Base-by-base conservation (phyloP, 1,140 invertebrate genomes). In the Nebria ingens region DNA sequence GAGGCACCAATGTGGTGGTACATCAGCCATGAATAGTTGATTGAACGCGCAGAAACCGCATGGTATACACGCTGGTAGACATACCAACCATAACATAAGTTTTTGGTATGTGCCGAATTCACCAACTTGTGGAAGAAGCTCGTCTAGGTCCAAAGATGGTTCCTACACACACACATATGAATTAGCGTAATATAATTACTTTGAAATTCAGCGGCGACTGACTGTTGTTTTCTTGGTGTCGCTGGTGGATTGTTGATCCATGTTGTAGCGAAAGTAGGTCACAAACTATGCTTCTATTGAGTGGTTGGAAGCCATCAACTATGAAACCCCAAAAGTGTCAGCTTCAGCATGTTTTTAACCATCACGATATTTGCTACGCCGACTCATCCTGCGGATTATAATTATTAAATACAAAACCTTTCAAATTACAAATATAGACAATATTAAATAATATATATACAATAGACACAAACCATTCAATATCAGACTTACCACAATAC, bases 21-120 rank as follows among this genome's bases (percentile, higher is more conserved):
- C 79, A 61, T 89, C 85, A 0, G 86, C 80, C 85, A 91, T 89
- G 68, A 92, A 92, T 1, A 91, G 78, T 67, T 93, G 91, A 72
- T 91, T 92, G 69, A 92, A 93, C 1, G 89, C 89, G 68, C 89
- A 88, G 68, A 92, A 92, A 1, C 89, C 90, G 65, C 89, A 93
- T 0, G 90, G 89, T 54, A 93, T 78, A 61, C 89, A 92, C 2
- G 89, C 88, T 11, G 91, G 90, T 21, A 93, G 70, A 63, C 90
- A 91, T 13, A 93, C 85, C 17, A 91, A 75, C 86, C 89, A 93
- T 19, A 93, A 70, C 42, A 94, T 72, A 53, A 89, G 73, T 64
- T 90, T 89, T 67, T 94, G 91, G 69, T 93, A 93, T 15, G 77
- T 78, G 20, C 90, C 90, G 68, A 91, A 93, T 67, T 93, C 89